Conservation (phyloP, 2,888 invertebrate genomes). For the Drosophila meridiana region DNA sequence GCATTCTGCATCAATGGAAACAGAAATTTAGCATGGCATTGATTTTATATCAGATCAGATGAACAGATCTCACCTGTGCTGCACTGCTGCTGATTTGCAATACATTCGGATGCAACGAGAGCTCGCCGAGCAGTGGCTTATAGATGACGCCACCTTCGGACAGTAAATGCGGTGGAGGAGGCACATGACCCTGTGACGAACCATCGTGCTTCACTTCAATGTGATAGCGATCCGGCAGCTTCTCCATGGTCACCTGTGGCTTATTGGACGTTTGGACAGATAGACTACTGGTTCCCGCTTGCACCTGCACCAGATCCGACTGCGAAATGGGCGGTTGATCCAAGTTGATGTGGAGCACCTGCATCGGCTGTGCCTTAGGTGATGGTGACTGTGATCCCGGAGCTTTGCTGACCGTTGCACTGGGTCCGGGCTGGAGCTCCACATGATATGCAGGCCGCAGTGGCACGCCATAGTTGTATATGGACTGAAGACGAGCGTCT, state of each 20-base stretch:
- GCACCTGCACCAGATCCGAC: slow-evolving; percentile 68
- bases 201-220: slow-evolving; percentile 84
- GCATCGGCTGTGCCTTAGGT: slow-evolving; percentile 80
- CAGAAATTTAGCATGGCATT: background rate
- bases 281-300: slow-evolving; percentile 48
- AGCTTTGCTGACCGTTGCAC: slow-evolving; percentile 74
- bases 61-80: slow-evolving; percentile 67
- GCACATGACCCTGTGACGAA: slow-evolving; percentile 69
- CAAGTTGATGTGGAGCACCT: slow-evolving; percentile 84
- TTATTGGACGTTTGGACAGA: slow-evolving; percentile 75
- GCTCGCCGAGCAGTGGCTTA: slow-evolving; percentile 82
- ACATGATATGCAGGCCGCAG: slow-evolving; percentile 83
- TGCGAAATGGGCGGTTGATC: slow-evolving; percentile 83
- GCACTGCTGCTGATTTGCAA: slow-evolving; percentile 82
- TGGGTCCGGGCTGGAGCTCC: slow-evolving; percentile 79
- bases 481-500: slow-evolving; percentile 77
- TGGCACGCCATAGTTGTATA: slow-evolving; percentile 84
- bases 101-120: slow-evolving; percentile 83
- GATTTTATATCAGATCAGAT: background rate
- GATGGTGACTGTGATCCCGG: slow-evolving; percentile 75
- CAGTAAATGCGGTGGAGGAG: slow-evolving; percentile 77
- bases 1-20: slow-evolving; percentile 86
- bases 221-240: slow-evolving; percentile 83
- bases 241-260: slow-evolving; percentile 84
- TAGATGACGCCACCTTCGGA: slow-evolving; percentile 83